Evolutionary conservation across 2,888 invertebrate species (phyloP).

Genomic region (Cheilosia vernalis): DNA sequence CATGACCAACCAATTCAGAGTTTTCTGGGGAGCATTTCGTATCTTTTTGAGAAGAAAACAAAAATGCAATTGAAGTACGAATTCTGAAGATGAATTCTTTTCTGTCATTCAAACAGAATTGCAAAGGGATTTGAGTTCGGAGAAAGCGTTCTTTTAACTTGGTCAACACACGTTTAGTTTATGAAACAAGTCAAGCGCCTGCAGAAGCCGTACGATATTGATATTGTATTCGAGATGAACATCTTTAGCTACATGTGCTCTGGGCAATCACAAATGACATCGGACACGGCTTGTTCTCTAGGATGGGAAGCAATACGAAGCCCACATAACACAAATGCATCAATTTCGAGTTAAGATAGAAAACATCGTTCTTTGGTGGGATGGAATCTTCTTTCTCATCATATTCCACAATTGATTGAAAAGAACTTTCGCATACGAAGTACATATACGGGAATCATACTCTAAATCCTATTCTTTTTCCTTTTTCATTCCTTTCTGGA

Average conservation of each 20-base stretch:
- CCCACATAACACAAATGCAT: constrained; percentile 26
- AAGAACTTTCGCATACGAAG: constrained; percentile 18
- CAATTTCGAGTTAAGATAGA: constrained; percentile 18
- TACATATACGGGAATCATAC: constrained; percentile 11
- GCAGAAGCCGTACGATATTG: constrained; percentile 33
- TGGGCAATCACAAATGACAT: constrained; percentile 39
- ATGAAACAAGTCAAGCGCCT: constrained; percentile 32
- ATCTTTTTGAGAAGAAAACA: background rate
- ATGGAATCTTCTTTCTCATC: background rate
- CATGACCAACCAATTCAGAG: background rate
- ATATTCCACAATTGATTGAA: constrained; percentile 34
- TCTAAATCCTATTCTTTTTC: too few relatives aligned
- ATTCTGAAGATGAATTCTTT: background rate
- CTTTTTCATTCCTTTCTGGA: too few relatives aligned
- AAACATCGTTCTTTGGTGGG: constrained; percentile 1
- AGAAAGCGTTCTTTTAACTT: constrained; percentile 3
- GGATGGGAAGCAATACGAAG: constrained; percentile 6
- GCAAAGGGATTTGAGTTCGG: background rate
- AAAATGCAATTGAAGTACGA: constrained; percentile 17
- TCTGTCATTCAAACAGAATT: constrained; percentile 8
- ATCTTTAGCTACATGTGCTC: constrained; percentile 27
- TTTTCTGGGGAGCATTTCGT: constrained; percentile 4
- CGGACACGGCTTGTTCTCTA: constrained; percentile 1
- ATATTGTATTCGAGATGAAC: constrained; percentile 40
- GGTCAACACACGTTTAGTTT: constrained; percentile 26